Conservation (phyloP, 2,888 invertebrate species). For the Perithous albicinctus region DNA sequence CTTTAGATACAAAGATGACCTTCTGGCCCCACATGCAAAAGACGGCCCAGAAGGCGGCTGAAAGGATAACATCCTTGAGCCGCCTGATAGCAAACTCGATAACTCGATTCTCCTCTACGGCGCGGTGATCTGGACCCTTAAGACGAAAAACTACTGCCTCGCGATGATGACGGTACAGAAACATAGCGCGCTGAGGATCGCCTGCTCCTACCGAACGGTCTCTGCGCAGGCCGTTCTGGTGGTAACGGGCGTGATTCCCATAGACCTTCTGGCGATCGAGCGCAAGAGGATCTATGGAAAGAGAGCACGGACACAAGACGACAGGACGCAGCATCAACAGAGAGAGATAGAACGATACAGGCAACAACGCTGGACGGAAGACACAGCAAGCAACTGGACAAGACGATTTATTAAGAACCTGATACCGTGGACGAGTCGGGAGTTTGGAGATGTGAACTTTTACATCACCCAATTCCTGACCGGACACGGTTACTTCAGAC, state of each 20-base stretch:
- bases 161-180: too few relatives aligned
- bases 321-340: constrained; percentile 43
- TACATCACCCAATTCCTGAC: too few relatives aligned
- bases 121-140: too few relatives aligned
- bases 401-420: constrained; percentile 56
- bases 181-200: constrained; percentile 61
- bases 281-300: constrained; percentile 19
- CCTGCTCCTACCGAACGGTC: constrained; percentile 68
- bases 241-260: too few relatives aligned
- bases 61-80: constrained; percentile 53
- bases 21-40: constrained; percentile 64
- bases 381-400: constrained; percentile 61
- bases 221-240: too few relatives aligned
- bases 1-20: constrained; percentile 60
- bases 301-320: constrained; percentile 44
- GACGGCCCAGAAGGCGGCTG: too few relatives aligned
- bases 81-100: constrained; percentile 71
- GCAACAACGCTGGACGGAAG: constrained; percentile 54
- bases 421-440: constrained; percentile 52
- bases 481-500: too few relatives aligned
- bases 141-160: constrained; percentile 55
- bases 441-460: constrained; percentile 66
- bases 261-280: too few relatives aligned
- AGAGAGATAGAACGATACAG: constrained; percentile 44
- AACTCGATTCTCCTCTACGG: constrained; percentile 70